Conservation (phyloP, 2,113 vertebrate species). For the Microcebus murinus region DNA sequence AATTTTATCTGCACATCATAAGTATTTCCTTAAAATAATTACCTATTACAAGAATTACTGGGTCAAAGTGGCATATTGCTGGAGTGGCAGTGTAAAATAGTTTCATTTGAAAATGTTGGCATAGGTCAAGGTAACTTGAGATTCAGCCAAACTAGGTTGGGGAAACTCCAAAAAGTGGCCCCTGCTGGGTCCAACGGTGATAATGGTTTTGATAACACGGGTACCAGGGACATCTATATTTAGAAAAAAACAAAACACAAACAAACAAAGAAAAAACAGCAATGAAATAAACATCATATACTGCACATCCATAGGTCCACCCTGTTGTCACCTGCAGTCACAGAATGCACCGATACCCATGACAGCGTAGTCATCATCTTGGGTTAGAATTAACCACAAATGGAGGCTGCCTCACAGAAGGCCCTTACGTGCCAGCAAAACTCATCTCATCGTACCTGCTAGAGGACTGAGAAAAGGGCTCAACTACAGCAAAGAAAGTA, state of each 20-base stretch:
- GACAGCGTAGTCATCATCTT: not conserved
- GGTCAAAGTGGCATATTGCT: not conserved
- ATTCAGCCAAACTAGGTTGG: not conserved
- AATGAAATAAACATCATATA: not conserved
- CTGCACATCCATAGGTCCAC: not conserved
- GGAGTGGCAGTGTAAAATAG: not conserved
- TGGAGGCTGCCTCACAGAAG: not conserved
- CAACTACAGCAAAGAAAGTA: not conserved
- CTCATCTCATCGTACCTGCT: not conserved
- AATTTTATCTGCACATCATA: not conserved
- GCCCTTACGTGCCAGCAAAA: not conserved
- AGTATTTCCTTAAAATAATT: not conserved
- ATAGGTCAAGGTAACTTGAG: not conserved
- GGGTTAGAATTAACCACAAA: not conserved
- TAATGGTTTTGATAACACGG: not conserved
- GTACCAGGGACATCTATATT: not conserved
- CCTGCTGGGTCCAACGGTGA: not conserved
- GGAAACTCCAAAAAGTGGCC: not conserved
- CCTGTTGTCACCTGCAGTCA: not conserved
- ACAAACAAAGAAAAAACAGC: not conserved
- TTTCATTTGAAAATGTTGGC: conserved; percentile 23
- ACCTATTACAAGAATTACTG: not conserved
- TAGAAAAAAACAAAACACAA: not conserved
- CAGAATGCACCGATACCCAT: not conserved
- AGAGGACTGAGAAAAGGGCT: not conserved